These are phyloP conservation scores for Drosophila suzukii DNA, from an alignment of 1,140 invertebrate species.

Conservation along the genomic window DNA sequence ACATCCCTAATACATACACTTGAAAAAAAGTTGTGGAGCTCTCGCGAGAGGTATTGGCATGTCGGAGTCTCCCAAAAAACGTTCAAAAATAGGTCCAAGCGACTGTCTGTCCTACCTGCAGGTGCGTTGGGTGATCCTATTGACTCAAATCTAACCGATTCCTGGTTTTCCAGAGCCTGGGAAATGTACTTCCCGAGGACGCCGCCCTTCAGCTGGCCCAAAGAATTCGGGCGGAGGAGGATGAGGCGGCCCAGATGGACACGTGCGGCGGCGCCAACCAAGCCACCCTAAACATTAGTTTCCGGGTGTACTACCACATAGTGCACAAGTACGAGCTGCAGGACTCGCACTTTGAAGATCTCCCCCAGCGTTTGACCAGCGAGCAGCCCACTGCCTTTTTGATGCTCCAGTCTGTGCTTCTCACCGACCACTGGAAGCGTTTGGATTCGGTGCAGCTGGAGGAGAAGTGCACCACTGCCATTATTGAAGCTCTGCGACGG, in stretches of 20 bases:
- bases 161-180: constrained; percentile 33
- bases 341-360: constrained; percentile 53
- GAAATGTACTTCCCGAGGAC: constrained; percentile 54
- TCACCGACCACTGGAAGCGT: constrained; percentile 59
- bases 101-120: constrained; percentile 55
- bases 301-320: constrained; percentile 71
- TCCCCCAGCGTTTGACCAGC: constrained; percentile 21
- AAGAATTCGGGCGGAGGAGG: constrained; percentile 46
- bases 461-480: constrained; percentile 46
- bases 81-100: constrained; percentile 26
- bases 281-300: constrained; percentile 63
- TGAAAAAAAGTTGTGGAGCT: no score
- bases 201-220: constrained; percentile 52
- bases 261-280: constrained; percentile 51
- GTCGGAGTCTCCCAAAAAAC: constrained; percentile 35
- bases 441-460: constrained; percentile 51
- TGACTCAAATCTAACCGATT: background rate
- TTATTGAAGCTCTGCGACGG: constrained; percentile 44
- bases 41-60: constrained; percentile 9
- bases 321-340: constrained; percentile 56
- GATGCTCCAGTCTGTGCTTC: constrained; percentile 59
- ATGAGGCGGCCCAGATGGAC: constrained; percentile 30
- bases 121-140: constrained; percentile 8
- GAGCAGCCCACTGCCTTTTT: constrained; percentile 51
- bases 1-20: no score